Evolutionary conservation across 2,888 invertebrate species (phyloP), one percentile per base, ranked within the genome.

Genomic region (Phania funesta): DNA sequence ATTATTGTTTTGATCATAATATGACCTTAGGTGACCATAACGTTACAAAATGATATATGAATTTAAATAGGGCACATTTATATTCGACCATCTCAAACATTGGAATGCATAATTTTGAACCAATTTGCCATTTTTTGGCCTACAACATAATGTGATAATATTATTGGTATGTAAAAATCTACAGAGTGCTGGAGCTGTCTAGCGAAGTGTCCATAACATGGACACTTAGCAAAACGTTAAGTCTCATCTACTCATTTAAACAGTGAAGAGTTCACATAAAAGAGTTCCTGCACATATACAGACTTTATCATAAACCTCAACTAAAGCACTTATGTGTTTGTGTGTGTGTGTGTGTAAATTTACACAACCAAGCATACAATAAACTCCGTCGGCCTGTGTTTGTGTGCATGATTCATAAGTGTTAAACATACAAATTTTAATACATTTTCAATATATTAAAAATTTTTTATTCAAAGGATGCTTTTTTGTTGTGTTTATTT

Each of bases 161-260:
- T 65, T 65, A 13, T 46, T 52, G 38, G 35, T 65, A 38, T 38
- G 38, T 41, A 52, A 52, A 67, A 24, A 7, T 24, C 0, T 7
- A 18, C 18, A 58, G 20, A 58, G 48, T 68, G 62, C 60, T 60
- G 52, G 46, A 58, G 71, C 68, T 82, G 77, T 64, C 77, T 78
- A 83, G 29, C 79, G 84, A 83, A 84, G 84, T 83, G 84, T 84
- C 84, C 83, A 84, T 84, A 85, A 84, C 75, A 52, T 77, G 74
- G 67, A 56, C 71, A 80, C 75, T 74, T 82, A 78, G 64, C 44
- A 70, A 54, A 52, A 78, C 67, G n/a, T 62, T 58, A 56, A 48
- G 50, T 76, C 60, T 50, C 77, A 54, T 71, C 60, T 70, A 70
- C 62, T 64, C 38, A 70, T 62, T 44, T 70, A 44, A 67, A 64